phyloP scores from a whole-genome alignment of 2,113 vertebrate genomes.

The Chroicocephalus ridibundus region DNA sequence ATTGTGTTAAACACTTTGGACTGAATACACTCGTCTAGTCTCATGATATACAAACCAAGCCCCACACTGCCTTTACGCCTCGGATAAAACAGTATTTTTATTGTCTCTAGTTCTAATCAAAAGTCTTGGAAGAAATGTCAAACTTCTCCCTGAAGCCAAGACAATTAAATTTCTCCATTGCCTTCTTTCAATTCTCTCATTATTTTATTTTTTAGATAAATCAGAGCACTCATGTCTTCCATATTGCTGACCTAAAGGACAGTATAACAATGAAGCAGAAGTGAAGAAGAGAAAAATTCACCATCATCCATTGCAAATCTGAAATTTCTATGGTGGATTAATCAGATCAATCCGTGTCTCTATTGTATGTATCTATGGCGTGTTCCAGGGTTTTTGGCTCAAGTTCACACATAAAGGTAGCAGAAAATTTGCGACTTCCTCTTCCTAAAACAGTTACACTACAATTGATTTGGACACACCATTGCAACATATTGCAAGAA shows the following conservation, averaged over 20 bases:
- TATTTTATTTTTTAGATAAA: not conserved
- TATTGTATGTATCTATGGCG: not conserved
- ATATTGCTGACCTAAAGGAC: not conserved
- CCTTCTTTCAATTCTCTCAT: not conserved
- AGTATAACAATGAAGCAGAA: not conserved
- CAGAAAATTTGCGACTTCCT: not conserved
- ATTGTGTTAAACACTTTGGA: not conserved
- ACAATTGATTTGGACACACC: not conserved
- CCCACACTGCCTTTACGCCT: not conserved
- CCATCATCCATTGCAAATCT: not conserved
- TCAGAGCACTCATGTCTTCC: not conserved
- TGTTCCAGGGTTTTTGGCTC: not conserved
- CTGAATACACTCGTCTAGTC: not conserved
- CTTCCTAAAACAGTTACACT: not conserved
- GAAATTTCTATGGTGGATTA: not conserved
- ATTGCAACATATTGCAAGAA: not conserved
- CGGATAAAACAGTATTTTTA: not conserved
- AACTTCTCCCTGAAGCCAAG: not conserved
- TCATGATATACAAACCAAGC: not conserved
- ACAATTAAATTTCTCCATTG: not conserved
- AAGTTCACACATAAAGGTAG: not conserved
- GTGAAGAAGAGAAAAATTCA: not conserved
- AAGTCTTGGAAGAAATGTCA: not conserved
- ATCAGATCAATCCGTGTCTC: not conserved
- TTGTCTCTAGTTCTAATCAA: not conserved